phyloP scores from a whole-genome alignment of 1,140 invertebrate species.

The Colletes latitarsis region DNA sequence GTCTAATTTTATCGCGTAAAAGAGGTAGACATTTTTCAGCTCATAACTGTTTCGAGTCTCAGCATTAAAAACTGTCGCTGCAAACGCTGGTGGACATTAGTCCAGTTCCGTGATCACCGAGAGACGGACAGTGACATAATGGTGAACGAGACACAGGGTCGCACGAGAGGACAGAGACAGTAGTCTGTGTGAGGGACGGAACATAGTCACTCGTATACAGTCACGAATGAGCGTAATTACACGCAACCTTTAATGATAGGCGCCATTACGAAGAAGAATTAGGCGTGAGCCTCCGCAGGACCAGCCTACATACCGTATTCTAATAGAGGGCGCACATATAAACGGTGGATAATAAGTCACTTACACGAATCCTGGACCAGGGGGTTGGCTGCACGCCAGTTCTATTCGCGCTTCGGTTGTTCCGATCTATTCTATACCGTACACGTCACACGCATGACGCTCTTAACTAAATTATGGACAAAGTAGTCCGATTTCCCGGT shows the following conservation, averaged over 20 bases:
- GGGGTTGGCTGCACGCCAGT: conserved; percentile 78
- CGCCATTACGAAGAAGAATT: conserved; percentile 66
- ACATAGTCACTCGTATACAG: conserved; percentile 31
- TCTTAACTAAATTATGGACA: conserved; percentile 81
- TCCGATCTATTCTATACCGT: conserved; percentile 80
- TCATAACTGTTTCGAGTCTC: too few relatives aligned
- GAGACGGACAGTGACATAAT: conserved; percentile 16
- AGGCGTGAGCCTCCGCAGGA: conserved; percentile 46
- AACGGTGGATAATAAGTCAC: conserved; percentile 81
- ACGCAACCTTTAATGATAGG: conserved; percentile 65
- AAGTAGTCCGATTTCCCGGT: conserved; percentile 76
- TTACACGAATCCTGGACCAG: conserved; percentile 74
- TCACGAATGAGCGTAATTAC: conserved; percentile 50
- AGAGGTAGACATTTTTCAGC: too few relatives aligned
- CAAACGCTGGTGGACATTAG: background rate
- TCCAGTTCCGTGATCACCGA: background rate
- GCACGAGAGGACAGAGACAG: background rate
- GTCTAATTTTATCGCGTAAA: too few relatives aligned
- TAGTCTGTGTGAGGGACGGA: background rate
- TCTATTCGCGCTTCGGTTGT: conserved; percentile 81
- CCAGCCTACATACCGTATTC: conserved; percentile 42
- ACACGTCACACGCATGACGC: conserved; percentile 80
- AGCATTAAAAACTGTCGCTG: background rate
- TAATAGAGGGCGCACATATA: conserved; percentile 72
- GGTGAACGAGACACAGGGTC: background rate